phyloP scores from a whole-genome alignment of 2,797 vertebrate genomes.

The Myripristis jacobus region DNA sequence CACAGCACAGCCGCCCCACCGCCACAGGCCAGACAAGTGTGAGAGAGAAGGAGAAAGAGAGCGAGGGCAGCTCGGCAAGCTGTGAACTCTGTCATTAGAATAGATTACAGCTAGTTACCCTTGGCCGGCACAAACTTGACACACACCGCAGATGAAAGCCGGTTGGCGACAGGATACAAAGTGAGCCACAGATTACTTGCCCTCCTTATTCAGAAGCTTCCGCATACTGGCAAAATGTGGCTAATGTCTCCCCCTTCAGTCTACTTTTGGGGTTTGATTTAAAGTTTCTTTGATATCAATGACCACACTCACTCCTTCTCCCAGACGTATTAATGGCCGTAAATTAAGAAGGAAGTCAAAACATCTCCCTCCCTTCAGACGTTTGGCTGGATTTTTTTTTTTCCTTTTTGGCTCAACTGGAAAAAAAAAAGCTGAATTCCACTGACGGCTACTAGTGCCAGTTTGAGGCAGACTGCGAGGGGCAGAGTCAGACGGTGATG shows the following conservation, averaged over 20 bases:
- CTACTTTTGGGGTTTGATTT: conserved; percentile 19
- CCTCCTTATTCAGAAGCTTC: conserved; percentile 14
- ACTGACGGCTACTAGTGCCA: conserved; percentile 62
- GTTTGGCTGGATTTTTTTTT: conserved; percentile 44
- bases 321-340: conserved; percentile 29
- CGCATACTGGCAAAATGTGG: conserved; percentile 44
- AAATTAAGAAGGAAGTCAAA: conserved; percentile 40
- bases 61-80: conserved; percentile 18
- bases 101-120: conserved; percentile 56
- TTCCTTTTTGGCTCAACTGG: too few relatives aligned
- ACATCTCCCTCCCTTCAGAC: conserved; percentile 35
- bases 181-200: conserved; percentile 36
- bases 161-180: conserved; percentile 31
- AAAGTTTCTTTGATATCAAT: conserved; percentile 3
- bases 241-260: conserved; percentile 83
- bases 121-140: conserved; percentile 39
- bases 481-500: conserved; percentile 79
- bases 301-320: background rate
- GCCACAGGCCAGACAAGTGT: background rate
- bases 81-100: conserved; percentile 76
- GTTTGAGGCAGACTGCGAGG: conserved; percentile 47
- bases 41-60: conserved; percentile 9
- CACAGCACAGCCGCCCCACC: conserved; percentile 46
- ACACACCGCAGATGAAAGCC: conserved; percentile 58
- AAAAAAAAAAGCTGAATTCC: conserved; percentile 37